Evolutionary conservation across 2,113 vertebrate genomes (phyloP).

Genomic region (Dasypus novemcinctus): DNA sequence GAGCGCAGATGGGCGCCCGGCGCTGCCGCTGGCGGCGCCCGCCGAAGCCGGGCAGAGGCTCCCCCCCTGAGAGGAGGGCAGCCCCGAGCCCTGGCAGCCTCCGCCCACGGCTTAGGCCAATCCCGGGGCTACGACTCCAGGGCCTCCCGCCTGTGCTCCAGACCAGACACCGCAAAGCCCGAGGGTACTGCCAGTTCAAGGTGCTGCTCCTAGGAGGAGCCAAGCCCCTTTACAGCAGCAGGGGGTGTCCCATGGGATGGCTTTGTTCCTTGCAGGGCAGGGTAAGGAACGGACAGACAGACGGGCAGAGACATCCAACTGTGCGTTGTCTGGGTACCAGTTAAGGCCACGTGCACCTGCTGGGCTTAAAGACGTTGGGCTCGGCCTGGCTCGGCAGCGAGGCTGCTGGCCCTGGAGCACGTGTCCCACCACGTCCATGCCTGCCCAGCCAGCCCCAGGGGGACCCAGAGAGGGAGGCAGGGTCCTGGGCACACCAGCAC

Average conservation of each 20-base stretch:
- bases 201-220: neutral
- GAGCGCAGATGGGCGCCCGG: slow-evolving; percentile 29
- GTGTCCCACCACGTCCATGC: neutral
- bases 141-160: neutral
- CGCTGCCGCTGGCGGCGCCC: neutral
- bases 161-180: neutral
- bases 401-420: neutral
- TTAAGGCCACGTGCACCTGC: slow-evolving; percentile 29
- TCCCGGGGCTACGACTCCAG: neutral
- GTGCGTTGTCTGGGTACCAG: slow-evolving; percentile 2
- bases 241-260: neutral
- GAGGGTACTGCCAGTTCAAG: neutral
- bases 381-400: neutral
- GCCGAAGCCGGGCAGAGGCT: neutral
- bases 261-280: slow-evolving; percentile 19
- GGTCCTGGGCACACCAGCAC: neutral
- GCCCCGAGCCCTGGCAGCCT: neutral
- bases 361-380: neutral
- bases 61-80: neutral
- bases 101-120: neutral
- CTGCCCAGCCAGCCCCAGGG: neutral
- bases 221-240: neutral
- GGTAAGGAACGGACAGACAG: slow-evolving; percentile 58
- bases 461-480: neutral
- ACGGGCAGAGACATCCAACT: slow-evolving; percentile 55